Base-by-base conservation (phyloP, 64 coral and sea anemone genomes). In the Dendrophyllia cribrosa region DNA sequence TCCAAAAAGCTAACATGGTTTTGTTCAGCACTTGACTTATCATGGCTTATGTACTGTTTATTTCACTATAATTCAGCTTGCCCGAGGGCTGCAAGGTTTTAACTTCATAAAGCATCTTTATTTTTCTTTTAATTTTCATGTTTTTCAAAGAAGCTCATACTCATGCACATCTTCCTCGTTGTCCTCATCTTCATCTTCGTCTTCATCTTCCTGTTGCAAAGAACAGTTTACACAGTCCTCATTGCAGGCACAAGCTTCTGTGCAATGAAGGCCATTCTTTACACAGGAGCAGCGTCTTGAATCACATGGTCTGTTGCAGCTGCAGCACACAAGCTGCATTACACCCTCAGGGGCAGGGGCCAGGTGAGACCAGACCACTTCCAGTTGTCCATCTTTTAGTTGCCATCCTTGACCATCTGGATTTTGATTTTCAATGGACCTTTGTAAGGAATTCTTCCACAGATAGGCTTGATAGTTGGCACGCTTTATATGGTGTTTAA, bases 381-480 rank as follows among this genome's bases (percentile, higher is more conserved):
- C 59, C 34, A 96, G 20, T 4, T 67, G 1, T 17, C 72, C 70
- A 10, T 79, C 69, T 58, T 51, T 83, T 26, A 89, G 21, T 22
- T 43, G 48, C 90, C 95, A 96, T 6, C 86, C 95, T 14, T 96
- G 69, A 14, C 86, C 90, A 75, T 89, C 78, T 52, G 85, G 90
- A 75, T 20, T n/a, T 58, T 80, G 90, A 34, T 34, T 34, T 68
- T 20, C 3, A 44, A 86, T 85, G 44, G 20, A 51, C 70, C 76
- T 53, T 13, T 82, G n/a, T 50, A 96, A 59, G 61, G 89, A 67
- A 58, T 85, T 19, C 58, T 92, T 96, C 86, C 90, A 96, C 52
- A 96, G 17, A 46, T 76, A 96, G 14, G 90, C 22, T 71, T 96
- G 90, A 43, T 92, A 96, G 71, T 89, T 92, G 25, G 86, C 85